Evolutionary conservation across 37 sponge, comb jelly and placozoan genomes (phyloP), one percentile per base, ranked within the genome.

Genomic region (Bolinopsis microptera): DNA sequence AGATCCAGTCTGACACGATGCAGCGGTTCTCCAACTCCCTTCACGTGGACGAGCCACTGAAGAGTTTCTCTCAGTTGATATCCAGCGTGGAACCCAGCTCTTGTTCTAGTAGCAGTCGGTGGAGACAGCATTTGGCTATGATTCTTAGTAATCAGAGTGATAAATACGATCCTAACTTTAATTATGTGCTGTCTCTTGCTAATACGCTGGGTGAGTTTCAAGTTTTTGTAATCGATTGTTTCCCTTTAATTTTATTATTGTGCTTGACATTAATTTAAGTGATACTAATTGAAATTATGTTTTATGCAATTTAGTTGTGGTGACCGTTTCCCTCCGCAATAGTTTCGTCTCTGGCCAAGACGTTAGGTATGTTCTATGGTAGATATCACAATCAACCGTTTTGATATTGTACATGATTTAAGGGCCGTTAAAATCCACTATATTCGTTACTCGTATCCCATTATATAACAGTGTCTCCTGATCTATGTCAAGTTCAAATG

Each of bases 161-260:
- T 39, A 39, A 23, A 38, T 86, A 86, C 31, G 90, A 86, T 41
- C 90, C 90, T 18, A 86, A 86, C 90, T 86, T 3, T 48, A 86
- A 86, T 30, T 41, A 39, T 38, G 31, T 86, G n/a, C 26, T 33
- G 26, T 33, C 90, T 33, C 61, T 41, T 34, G 90, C 90, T 34
- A 86, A 34, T 24, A 86, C 90, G 13, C 90, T 86, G 1, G 90
- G 90, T 86, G 75, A 72, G 75, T 72, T 72, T n/a, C 21, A 21
- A 67, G 18, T 67, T n/a, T n/a, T n/a, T n/a, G n/a, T n/a, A n/a
- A n/a, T n/a, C n/a, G n/a, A n/a, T n/a, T n/a, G n/a, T n/a, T n/a
- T n/a, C n/a, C n/a, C n/a, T n/a, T n/a, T n/a, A n/a, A n/a, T n/a
- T n/a, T n/a, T n/a, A n/a, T n/a, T n/a, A n/a, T n/a, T n/a, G n/a